Percentiles rank a stretch among this genome's conserved stretches.
Evolutionary conservation across 2,113 vertebrate genomes (phyloP).

Genomic region (Tapirus terrestris): DNA sequence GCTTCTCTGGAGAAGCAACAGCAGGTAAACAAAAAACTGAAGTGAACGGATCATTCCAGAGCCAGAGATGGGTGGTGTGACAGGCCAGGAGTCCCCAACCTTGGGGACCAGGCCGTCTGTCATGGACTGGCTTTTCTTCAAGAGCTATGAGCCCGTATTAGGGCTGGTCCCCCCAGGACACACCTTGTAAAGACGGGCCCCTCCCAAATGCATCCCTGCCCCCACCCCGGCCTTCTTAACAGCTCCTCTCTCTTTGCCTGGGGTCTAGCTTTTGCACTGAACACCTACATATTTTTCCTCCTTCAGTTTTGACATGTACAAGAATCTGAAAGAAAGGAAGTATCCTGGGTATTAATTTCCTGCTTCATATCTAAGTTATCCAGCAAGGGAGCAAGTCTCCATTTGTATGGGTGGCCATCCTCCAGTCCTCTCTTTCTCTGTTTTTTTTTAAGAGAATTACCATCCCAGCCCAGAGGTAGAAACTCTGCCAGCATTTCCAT

Average conservation of each 20-base stretch:
- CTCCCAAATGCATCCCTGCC: accelerated
- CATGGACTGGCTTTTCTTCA: not conserved
- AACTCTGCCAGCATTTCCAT: conserved; percentile 66
- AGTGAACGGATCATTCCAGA: not conserved
- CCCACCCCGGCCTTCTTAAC: not conserved
- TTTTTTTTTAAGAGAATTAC: conserved; percentile 51
- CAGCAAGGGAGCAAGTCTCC: not conserved
- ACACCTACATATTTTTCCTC: not conserved
- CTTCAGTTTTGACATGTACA: not conserved
- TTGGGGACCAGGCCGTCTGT: not conserved
- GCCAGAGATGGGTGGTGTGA: not conserved
- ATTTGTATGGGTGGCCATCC: conserved; percentile 38
- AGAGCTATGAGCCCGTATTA: not conserved
- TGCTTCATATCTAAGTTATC: not conserved
- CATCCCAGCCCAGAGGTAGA: conserved; percentile 19
- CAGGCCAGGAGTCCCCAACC: not conserved
- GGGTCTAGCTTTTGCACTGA: not conserved
- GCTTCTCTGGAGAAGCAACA: not conserved
- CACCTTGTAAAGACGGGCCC: not conserved
- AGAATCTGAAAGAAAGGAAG: not conserved
- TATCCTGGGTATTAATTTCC: not conserved
- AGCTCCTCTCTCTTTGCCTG: not conserved
- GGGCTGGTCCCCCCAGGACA: not conserved
- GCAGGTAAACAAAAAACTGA: not conserved
- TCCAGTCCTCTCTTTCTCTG: not conserved